Evolutionary conservation across 2,113 vertebrate genomes (phyloP), one percentile per base, ranked within the genome.

Genomic region (Plotosus lineatus): DNA sequence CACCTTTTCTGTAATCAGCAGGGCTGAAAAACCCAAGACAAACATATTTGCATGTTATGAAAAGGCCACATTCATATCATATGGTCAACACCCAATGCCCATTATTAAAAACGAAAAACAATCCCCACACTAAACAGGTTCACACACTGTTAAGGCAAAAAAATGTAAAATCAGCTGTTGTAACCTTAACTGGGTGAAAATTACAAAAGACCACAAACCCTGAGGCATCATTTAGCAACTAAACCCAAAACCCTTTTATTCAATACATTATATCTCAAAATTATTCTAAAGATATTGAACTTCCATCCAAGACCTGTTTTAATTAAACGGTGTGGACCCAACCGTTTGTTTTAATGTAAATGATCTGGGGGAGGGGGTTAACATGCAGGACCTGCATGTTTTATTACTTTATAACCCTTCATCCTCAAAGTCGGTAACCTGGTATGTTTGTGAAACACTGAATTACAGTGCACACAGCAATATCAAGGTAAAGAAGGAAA

Each of bases 11-110:
- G 82, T 85, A 82, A 88, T 84, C 82, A 85, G 79, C 61, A 56
- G 74, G 55, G 80, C 77, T 75, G 74, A 84, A 75, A 79, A 84
- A 84, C 77, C 82, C 50, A 81, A 77, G 82, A 82, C 65, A 82
- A 85, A 82, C 80, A 82, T 82, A 85, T 89, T 85, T 89, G 83
- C 83, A 89, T 87, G 76, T 76, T 68, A 81, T 89, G 83, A 87
- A 89, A 80, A 65, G 86, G 38, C 76, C 60, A 73, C 68, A 84
- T 86, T 87, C 78, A 87, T 72, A 66, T 55, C 76, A 38, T 76
- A 81, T 44, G 69, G 84, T 82, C 75, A 78, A 80, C 84, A 82
- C 66, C 63, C 61, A 40, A 50, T 69, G 60, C 78, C 83, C 61
- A 75, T 75, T 79, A n/a, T n/a, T n/a, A n/a, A n/a, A n/a, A n/a